These are phyloP conservation scores for Cherax quadricarinatus DNA, from an alignment of 1,140 invertebrate genomes.

Conservation along the genomic window DNA sequence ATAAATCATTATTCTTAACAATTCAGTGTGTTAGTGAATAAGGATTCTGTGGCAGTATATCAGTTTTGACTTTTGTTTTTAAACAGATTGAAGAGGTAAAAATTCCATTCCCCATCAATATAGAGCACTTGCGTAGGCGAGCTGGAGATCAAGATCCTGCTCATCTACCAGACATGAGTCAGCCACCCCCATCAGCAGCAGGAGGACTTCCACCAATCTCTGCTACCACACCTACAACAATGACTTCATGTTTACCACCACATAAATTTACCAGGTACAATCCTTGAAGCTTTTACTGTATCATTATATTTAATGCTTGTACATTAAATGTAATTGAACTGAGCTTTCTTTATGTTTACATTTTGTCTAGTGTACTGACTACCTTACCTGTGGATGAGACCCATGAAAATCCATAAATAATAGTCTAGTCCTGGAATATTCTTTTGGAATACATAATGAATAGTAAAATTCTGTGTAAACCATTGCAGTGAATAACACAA, in stretches of 20 bases:
- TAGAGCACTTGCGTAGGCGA: constrained; percentile 22
- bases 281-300: background rate
- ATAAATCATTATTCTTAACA: too few species aligned
- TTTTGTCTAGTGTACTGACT: too few species aligned
- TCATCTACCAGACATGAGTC: background rate
- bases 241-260: background rate
- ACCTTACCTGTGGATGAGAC: too few species aligned
- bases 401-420: too few species aligned
- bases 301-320: too few species aligned
- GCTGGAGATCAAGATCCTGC: background rate
- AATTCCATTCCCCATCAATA: constrained; percentile 12
- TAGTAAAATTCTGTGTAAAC: too few species aligned
- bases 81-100: constrained; percentile 20
- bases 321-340: too few species aligned
- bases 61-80: background rate
- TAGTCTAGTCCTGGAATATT: too few species aligned
- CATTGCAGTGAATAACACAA: too few species aligned
- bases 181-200: constrained; percentile 11
- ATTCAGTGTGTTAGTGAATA: too few species aligned
- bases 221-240: background rate
- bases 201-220: background rate
- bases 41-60: background rate
- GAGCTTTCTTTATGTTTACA: too few species aligned
- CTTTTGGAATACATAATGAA: too few species aligned
- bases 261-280: background rate